Evolutionary conservation across 2,888 invertebrate species (phyloP), one percentile per base, ranked within the genome.

Genomic region (Plusia festucae): DNA sequence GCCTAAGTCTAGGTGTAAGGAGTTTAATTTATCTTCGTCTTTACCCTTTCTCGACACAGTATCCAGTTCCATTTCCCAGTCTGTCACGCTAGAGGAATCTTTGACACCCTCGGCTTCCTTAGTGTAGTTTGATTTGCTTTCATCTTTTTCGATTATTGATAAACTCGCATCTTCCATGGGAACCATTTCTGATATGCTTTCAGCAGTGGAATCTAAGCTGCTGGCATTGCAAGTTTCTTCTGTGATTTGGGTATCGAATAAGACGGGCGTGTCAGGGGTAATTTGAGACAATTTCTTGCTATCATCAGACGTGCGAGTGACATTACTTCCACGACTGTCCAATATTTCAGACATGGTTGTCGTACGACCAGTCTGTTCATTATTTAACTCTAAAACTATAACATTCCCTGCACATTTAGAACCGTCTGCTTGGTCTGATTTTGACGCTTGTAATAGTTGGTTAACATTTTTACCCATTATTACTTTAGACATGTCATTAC

Each of bases 51-150:
- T 86, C n/a, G 91, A 83, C 18, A 90, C 95, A 40, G 96, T 95
- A 69, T 96, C 96, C 52, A 96, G 85, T 81, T 96, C 96, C 91
- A 96, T 95, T 85, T 96, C 96, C 96, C 96, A 96, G 77, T 96
- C 96, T 2, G 95, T 92, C 62, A 93, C 93, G 70, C 91, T 92
- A 56, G 95, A 91, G 20, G 93, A 88, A 67, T 93, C 92, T 70
- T 93, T 93, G 2, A 80, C 87, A 20, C 81, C 88, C n/a, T 90
- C 91, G 0, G 85, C 82, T 57, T 90, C 89, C 75, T 93, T 93
- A 55, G 79, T 83, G 68, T 84, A 89, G 68, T 79, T 89, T 2
- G 88, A 81, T 78, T 91, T 91, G 1, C 78, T 72, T 34, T 88
- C 88, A 34, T 87, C 90, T 55, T 88, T 91, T 27, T 87, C 88